Percentiles rank a stretch among this genome's conserved stretches.
Conservation (phyloP, 1,140 invertebrate species). For the Muscidifurax raptorellus region DNA sequence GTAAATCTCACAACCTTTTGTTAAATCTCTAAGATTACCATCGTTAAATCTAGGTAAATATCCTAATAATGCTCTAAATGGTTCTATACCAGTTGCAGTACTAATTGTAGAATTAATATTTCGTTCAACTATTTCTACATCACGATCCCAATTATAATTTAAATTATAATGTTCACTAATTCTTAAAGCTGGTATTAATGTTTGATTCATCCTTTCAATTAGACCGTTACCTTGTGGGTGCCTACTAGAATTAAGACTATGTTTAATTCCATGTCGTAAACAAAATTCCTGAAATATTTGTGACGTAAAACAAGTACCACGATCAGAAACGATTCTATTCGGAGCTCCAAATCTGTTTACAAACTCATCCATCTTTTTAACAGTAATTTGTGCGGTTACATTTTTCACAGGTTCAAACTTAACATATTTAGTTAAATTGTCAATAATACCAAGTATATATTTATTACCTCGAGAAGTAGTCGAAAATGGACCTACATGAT, state of each 20-base stretch:
- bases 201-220: slow-evolving; percentile 44
- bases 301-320: slow-evolving; percentile 61
- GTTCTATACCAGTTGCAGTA: slow-evolving; percentile 47
- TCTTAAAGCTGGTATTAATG: slow-evolving; percentile 30
- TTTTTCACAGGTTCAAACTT: background rate
- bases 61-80: slow-evolving; percentile 51
- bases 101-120: slow-evolving; percentile 49
- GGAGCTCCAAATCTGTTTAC: slow-evolving; percentile 46
- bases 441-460: slow-evolving; percentile 6
- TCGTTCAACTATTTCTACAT: slow-evolving; percentile 46
- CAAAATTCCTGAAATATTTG: slow-evolving; percentile 58
- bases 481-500: background rate
- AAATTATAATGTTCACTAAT: background rate
- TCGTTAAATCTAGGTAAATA: slow-evolving; percentile 51
- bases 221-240: slow-evolving; percentile 28
- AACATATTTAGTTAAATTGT: slow-evolving; percentile 11
- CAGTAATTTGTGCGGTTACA: background rate
- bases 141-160: slow-evolving; percentile 38
- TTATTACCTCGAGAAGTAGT: slow-evolving; percentile 4
- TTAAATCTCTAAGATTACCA: slow-evolving; percentile 34
- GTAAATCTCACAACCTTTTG: slow-evolving; percentile 42
- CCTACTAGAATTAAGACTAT: slow-evolving; percentile 15
- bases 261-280: slow-evolving; percentile 39
- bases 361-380: slow-evolving; percentile 43
- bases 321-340: slow-evolving; percentile 51